These are phyloP conservation scores for Mormyrops boulengeri DNA, from an alignment of 2,797 vertebrate species.

Conservation along the genomic window DNA sequence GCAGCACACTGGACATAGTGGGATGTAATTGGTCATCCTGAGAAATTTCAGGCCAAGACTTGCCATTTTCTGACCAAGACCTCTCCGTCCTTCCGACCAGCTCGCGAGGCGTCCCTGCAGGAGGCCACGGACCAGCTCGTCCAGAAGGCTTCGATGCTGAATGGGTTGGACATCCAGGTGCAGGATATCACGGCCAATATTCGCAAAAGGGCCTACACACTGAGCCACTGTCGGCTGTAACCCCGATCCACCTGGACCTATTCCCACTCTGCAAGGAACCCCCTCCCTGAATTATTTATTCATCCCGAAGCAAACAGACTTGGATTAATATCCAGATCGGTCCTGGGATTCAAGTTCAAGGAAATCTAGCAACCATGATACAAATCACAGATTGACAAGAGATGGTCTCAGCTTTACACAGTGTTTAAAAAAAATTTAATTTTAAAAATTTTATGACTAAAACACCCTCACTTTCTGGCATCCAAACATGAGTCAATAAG, in stretches of 20 bases:
- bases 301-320: neutral
- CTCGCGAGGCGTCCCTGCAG: slow-evolving; percentile 67
- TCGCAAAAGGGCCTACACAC: slow-evolving; percentile 44
- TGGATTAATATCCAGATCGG: neutral
- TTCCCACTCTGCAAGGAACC: neutral
- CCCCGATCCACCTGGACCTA: neutral
- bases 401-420: neutral
- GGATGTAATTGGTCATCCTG: neutral
- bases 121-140: slow-evolving; percentile 57
- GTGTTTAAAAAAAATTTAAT: neutral
- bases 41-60: neutral
- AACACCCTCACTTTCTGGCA: neutral
- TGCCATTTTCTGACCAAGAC: neutral
- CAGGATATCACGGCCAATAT: slow-evolving; percentile 61
- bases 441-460: neutral
- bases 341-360: neutral
- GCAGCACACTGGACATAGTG: neutral
- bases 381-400: neutral
- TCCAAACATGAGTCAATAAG: neutral
- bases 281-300: slow-evolving; percentile 13
- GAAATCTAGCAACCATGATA: neutral
- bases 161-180: slow-evolving; percentile 62
- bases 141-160: slow-evolving; percentile 55
- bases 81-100: slow-evolving; percentile 47
- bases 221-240: slow-evolving; percentile 53